A percentile compares a stretch with the other conserved stretches of the same genome.
Conservation (phyloP, 2,113 vertebrate genomes). For the Chaetops frenatus region DNA sequence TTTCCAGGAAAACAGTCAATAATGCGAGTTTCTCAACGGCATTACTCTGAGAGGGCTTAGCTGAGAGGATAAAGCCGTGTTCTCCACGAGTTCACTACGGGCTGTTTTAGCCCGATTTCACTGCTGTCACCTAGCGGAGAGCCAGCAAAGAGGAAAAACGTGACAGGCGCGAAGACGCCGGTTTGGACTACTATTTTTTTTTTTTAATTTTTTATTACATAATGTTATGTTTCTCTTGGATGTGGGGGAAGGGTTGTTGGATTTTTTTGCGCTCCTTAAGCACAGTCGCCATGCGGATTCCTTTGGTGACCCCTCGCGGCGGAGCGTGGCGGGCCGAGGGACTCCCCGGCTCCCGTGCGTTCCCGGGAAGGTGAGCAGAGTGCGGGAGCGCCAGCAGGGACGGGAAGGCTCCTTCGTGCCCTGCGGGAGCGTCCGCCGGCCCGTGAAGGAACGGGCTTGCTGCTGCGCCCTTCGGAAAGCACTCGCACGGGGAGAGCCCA, state of each 20-base stretch:
- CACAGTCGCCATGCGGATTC: fast-evolving
- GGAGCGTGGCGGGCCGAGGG: background rate
- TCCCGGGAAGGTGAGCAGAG: background rate
- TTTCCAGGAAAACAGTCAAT: slow-evolving; percentile 56
- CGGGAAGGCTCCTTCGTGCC: fast-evolving
- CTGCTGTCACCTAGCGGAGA: slow-evolving; percentile 31
- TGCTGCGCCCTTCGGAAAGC: background rate
- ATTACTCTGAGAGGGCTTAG: background rate
- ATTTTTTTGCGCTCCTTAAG: fast-evolving
- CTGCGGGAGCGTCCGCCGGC: background rate
- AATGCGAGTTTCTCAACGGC: background rate
- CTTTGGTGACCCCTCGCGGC: slow-evolving; percentile 29
- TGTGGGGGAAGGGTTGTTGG: fast-evolving
- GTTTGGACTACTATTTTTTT: fast-evolving
- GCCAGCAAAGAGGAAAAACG: background rate
- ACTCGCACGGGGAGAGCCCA: fast-evolving
- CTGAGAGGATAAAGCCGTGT: background rate
- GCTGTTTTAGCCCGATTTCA: background rate
- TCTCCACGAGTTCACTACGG: background rate
- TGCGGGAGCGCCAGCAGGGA: fast-evolving
- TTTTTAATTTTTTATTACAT: fast-evolving
- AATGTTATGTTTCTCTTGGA: fast-evolving
- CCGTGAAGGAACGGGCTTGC: fast-evolving
- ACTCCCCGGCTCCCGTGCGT: fast-evolving
- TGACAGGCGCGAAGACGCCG: background rate